phyloP scores from a whole-genome alignment of 2,888 invertebrate species.

The Microctonus hyperodae region DNA sequence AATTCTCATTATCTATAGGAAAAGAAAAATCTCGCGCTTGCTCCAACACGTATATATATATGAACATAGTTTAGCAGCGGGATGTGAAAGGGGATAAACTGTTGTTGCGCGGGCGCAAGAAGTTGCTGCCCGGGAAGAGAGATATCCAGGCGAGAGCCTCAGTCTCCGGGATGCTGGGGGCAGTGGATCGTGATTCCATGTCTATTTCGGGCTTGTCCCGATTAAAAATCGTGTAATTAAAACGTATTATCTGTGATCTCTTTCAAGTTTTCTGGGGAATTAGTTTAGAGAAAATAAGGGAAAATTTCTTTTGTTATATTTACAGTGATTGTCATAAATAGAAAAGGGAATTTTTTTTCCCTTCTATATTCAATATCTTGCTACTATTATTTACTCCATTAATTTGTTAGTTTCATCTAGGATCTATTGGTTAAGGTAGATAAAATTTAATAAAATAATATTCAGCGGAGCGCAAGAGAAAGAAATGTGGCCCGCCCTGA shows the following conservation, averaged over 20 bases:
- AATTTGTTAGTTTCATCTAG: neutral
- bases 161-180: slow-evolving; percentile 63
- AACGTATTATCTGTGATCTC: slow-evolving; percentile 38
- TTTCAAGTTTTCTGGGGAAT: neutral
- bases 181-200: slow-evolving; percentile 60
- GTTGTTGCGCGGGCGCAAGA: slow-evolving; percentile 61
- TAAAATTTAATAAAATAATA: neutral
- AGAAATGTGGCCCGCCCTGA: neutral
- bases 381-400: neutral
- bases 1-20: neutral
- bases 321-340: neutral
- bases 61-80: neutral
- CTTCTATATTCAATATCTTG: neutral
- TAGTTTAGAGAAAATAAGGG: neutral
- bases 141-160: slow-evolving; percentile 58
- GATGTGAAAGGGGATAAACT: slow-evolving; percentile 36
- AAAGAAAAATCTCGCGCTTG: slow-evolving; percentile 22
- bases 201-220: slow-evolving; percentile 48
- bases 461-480: neutral
- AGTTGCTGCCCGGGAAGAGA: slow-evolving; percentile 62
- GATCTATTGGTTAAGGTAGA: neutral
- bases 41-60: slow-evolving; percentile 17
- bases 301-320: neutral
- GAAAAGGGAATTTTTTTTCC: neutral
- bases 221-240: slow-evolving; percentile 44